Base-by-base conservation (phyloP, 2,797 vertebrate species). In the Tarsius wallacei region DNA sequence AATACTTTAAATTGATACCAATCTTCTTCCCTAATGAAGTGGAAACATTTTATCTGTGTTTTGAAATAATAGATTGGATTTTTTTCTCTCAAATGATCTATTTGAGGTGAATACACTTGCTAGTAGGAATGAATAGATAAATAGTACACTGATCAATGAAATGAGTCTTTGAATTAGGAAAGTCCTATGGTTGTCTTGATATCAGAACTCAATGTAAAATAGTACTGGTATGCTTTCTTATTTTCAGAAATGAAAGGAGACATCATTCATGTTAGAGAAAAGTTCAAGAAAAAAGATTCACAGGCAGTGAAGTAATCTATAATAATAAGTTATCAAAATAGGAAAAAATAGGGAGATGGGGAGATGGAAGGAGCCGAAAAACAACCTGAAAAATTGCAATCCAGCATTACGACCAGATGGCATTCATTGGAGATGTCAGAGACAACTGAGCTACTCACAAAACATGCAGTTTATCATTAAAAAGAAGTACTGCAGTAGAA, bases 311-410 rank as follows among this genome's bases (percentile, higher is more conserved):
- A 96, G 66, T 96, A 47, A 93, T 9, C 7, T 80, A 1, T 28
- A 83, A 22, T 4, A 73, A 33, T 61, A 80, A 71, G 61, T 83
- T 78, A 89, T 47, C 49, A 85, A 91, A 89, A 87, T 66, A 7
- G 96, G 0, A 0, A 0, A 0, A 22, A 11, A 63, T 57, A 49
- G 8, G 71, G 86, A 42, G 78, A 76, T 13, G 13, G 71, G 53
- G 66, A 83, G 57, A 90, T 31, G 47, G 66, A 94, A 91, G 76
- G 11, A 95, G 36, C 19, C 80, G 87, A 49, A 21, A 95, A 77
- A 70, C 81, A 95, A 31, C 83, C 57, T 93, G 96, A 83, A 95
- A 98, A 98, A 36, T 2, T 93, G 61, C 76, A 96, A 89, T 71
- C 12, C 8, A 92, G 51, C 73, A 87, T 59, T 82, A 84, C 78